Conservation (phyloP, 2,888 invertebrate genomes). For the Atethmia centrago region DNA sequence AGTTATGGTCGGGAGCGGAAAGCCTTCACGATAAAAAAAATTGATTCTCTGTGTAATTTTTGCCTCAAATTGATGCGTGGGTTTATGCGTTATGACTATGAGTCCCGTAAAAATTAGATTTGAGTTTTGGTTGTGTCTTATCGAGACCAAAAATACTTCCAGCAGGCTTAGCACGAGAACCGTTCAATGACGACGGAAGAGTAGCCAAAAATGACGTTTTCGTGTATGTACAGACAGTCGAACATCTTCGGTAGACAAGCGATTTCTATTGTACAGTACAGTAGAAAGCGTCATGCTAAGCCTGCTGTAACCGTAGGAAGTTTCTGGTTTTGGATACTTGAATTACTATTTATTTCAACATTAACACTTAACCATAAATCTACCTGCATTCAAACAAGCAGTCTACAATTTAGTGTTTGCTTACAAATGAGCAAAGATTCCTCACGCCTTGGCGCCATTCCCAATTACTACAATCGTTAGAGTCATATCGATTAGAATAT, state of each 20-base stretch:
- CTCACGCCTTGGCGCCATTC: conserved; percentile 40
- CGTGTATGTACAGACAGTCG: too few species aligned
- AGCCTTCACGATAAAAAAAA: conserved; percentile 72
- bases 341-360: conserved; percentile 19
- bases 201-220: too few species aligned
- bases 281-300: too few species aligned
- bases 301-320: neutral
- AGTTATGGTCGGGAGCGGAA: conserved; percentile 71
- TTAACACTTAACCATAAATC: conserved; percentile 26
- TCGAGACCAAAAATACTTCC: neutral
- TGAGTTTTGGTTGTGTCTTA: conserved; percentile 38
- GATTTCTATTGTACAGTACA: too few species aligned
- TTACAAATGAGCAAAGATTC: conserved; percentile 27
- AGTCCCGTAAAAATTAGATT: conserved; percentile 52
- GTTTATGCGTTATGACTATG: conserved; percentile 70
- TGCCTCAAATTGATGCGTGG: conserved; percentile 72
- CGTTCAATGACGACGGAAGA: too few species aligned
- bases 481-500: conserved; percentile 59
- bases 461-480: conserved; percentile 48
- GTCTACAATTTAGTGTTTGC: conserved; percentile 31
- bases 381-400: neutral
- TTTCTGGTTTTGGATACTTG: neutral
- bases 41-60: conserved; percentile 74
- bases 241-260: too few species aligned
- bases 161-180: too few species aligned